Evolutionary conservation across 2,113 vertebrate species (phyloP).

Genomic region (Antechinus flavipes): DNA sequence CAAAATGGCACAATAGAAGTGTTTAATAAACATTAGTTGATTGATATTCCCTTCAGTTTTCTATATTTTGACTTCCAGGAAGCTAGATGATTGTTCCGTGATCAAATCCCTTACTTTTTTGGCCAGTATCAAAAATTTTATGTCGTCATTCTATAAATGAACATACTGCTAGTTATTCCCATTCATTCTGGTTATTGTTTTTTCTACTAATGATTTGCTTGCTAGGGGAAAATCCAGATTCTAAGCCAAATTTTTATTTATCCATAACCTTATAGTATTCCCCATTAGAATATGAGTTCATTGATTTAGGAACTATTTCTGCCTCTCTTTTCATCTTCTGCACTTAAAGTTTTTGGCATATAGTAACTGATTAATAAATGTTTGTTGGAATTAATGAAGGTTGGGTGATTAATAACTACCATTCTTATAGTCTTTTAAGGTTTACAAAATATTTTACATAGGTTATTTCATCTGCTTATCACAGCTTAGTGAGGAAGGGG

Average conservation of each 20-base stretch:
- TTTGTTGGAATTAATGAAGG: not conserved
- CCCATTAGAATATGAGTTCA: not conserved
- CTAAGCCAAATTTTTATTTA: not conserved
- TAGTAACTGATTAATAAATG: not conserved
- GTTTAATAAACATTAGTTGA: not conserved
- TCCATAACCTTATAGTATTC: not conserved
- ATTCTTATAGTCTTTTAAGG: no score
- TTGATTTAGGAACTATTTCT: not conserved
- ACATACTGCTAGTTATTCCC: not conserved
- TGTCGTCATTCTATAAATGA: not conserved
- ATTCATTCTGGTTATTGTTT: not conserved
- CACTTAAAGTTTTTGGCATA: not conserved
- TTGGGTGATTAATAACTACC: not conserved
- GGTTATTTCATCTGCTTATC: no score
- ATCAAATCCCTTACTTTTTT: not conserved
- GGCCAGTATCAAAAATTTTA: not conserved
- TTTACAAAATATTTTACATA: no score
- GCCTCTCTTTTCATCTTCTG: not conserved
- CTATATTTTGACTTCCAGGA: not conserved
- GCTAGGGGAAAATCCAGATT: not conserved
- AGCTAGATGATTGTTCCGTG: not conserved
- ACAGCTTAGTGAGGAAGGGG: no score
- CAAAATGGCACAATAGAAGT: not conserved
- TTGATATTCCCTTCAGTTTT: not conserved
- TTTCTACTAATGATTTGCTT: not conserved